Evolutionary conservation across 2,113 vertebrate genomes (phyloP).

Genomic region (Gila orcuttii): DNA sequence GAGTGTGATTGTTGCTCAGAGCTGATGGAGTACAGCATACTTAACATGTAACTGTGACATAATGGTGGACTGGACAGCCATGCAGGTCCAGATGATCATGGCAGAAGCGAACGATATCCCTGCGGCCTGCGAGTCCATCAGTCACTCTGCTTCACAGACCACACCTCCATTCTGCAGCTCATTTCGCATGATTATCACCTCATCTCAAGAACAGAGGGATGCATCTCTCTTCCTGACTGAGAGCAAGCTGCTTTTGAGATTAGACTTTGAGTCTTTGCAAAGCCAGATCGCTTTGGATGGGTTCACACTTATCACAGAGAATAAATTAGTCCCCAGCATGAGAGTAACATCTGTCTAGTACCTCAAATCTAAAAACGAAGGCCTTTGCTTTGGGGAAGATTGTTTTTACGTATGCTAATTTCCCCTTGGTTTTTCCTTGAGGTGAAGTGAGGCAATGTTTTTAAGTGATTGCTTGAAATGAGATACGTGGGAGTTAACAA

Average conservation of each 20-base stretch:
- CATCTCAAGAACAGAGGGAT: slow-evolving; percentile 36
- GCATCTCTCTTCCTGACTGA: slow-evolving; percentile 27
- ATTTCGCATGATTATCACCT: slow-evolving; percentile 33
- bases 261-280: slow-evolving; percentile 28
- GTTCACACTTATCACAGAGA: slow-evolving; percentile 29
- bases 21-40: slow-evolving; percentile 56
- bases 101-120: not conserved
- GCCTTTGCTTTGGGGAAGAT: slow-evolving; percentile 2
- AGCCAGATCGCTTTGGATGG: not conserved
- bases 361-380: not conserved
- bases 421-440: slow-evolving; percentile 30
- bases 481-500: not conserved
- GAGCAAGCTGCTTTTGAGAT: slow-evolving; percentile 24
- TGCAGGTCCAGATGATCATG: slow-evolving; percentile 57
- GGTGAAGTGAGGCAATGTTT: slow-evolving; percentile 32
- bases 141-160: slow-evolving; percentile 18
- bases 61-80: slow-evolving; percentile 49
- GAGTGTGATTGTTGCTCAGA: slow-evolving; percentile 67
- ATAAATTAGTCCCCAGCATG: not conserved
- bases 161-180: slow-evolving; percentile 18
- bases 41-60: slow-evolving; percentile 47
- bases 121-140: slow-evolving; percentile 6
- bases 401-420: slow-evolving; percentile 35
- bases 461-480: slow-evolving; percentile 34
- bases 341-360: slow-evolving; percentile 31